Percentiles rank a stretch among this genome's conserved stretches.
Conservation (phyloP, 37 sponge, comb jelly and placozoan species). For the Tethya wilhelma region DNA sequence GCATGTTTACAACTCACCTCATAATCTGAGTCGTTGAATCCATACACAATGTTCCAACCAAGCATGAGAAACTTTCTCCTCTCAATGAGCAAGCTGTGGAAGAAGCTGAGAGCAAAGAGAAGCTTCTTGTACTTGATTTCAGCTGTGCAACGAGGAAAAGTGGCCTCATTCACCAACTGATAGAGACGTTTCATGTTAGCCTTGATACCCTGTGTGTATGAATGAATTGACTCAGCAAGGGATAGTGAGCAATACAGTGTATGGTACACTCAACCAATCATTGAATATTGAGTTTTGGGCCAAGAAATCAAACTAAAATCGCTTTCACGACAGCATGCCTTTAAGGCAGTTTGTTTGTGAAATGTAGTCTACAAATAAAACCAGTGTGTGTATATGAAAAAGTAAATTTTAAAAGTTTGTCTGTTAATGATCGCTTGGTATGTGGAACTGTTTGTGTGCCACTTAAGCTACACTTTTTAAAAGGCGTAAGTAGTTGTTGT, state of each 20-base stretch:
- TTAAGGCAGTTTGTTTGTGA: neutral
- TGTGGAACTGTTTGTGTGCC: too few species aligned
- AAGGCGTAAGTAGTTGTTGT: too few species aligned
- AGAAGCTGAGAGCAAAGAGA: slow-evolving; percentile 97
- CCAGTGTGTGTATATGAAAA: neutral
- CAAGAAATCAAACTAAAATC: neutral
- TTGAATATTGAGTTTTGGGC: neutral
- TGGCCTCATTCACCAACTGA: slow-evolving; percentile 82
- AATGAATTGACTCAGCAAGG: neutral
- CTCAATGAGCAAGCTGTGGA: slow-evolving; percentile 96
- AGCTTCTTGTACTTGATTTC: slow-evolving; percentile 97
- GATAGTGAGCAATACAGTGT: neutral
- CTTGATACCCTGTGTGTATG: slow-evolving; percentile 85
- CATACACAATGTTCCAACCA: slow-evolving; percentile 99
- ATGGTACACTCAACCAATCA: too few species aligned
- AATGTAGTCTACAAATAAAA: neutral
- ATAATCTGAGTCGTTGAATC: slow-evolving; percentile 99
- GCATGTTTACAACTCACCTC: too few species aligned
- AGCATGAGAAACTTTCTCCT: slow-evolving; percentile 97
- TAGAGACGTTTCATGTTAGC: slow-evolving; percentile 99
- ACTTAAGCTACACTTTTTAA: too few species aligned
- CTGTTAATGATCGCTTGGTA: too few species aligned
- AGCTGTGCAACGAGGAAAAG: slow-evolving; percentile 84
- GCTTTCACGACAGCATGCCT: too few species aligned
- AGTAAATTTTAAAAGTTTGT: too few species aligned